These are phyloP conservation scores for Agrochola lota DNA, from an alignment of 2,888 invertebrate genomes.

Conservation along the genomic window DNA sequence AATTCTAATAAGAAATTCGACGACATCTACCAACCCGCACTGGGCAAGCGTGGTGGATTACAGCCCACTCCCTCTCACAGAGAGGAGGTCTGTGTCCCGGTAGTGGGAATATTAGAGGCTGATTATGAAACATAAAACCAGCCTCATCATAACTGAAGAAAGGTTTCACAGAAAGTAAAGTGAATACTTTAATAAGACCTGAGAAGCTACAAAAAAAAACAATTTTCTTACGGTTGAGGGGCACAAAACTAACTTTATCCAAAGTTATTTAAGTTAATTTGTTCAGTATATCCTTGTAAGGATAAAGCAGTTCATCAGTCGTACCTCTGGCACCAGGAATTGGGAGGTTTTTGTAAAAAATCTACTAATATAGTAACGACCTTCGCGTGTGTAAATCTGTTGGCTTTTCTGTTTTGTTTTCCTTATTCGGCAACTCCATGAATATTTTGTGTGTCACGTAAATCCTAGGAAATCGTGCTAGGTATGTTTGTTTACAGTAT, in stretches of 20 bases:
- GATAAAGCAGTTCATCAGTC: slow-evolving; percentile 4
- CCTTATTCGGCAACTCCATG: slow-evolving; percentile 1
- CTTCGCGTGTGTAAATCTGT: background rate
- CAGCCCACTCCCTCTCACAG: too few relatives aligned
- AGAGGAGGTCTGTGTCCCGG: too few relatives aligned
- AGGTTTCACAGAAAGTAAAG: background rate
- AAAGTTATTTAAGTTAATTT: slow-evolving; percentile 33
- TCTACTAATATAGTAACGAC: background rate
- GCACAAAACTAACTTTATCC: slow-evolving; percentile 6
- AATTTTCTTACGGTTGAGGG: background rate
- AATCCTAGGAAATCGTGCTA: background rate
- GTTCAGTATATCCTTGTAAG: slow-evolving; percentile 3
- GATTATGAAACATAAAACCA: too few relatives aligned
- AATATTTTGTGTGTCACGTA: slow-evolving; percentile 15
- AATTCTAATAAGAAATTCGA: too few relatives aligned
- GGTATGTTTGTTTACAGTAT: background rate
- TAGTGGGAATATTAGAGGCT: too few relatives aligned
- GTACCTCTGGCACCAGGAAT: slow-evolving; percentile 6
- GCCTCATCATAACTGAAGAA: too few relatives aligned
- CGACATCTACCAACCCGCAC: too few relatives aligned
- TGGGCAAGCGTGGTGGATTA: too few relatives aligned
- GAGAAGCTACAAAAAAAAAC: background rate
- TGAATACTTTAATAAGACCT: slow-evolving; percentile 1
- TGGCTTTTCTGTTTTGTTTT: slow-evolving; percentile 7
- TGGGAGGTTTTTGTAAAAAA: background rate